phyloP scores from a whole-genome alignment of 2,113 vertebrate genomes.

The Cheilinus undulatus region DNA sequence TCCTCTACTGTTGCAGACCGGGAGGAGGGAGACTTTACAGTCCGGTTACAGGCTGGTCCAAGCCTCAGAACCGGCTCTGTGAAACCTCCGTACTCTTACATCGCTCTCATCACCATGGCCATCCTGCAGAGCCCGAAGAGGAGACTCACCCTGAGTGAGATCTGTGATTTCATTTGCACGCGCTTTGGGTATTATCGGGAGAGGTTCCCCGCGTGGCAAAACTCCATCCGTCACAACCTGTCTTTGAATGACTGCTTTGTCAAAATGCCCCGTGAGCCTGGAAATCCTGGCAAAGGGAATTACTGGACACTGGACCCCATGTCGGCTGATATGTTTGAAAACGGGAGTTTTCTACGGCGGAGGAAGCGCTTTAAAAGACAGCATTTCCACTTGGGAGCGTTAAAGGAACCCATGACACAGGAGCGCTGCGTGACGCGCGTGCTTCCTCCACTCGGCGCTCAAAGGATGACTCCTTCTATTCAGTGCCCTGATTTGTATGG shows the following conservation, averaged over 20 bases:
- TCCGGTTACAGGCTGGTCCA: slow-evolving; percentile 12
- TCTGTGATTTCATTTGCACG: slow-evolving; percentile 83
- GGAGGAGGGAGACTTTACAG: slow-evolving; percentile 19
- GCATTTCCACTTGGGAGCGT: slow-evolving; percentile 48
- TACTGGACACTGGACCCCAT: slow-evolving; percentile 87
- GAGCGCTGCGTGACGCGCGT: slow-evolving; percentile 46
- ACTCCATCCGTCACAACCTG: slow-evolving; percentile 85
- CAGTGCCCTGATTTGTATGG: slow-evolving; percentile 57
- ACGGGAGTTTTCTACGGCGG: slow-evolving; percentile 84
- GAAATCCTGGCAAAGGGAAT: slow-evolving; percentile 84
- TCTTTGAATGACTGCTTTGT: slow-evolving; percentile 86
- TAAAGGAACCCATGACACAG: slow-evolving; percentile 50
- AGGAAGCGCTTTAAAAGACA: slow-evolving; percentile 84
- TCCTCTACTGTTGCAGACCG: slow-evolving; percentile 11
- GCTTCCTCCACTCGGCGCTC: slow-evolving; percentile 55
- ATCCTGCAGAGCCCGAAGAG: slow-evolving; percentile 85
- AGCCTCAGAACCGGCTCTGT: slow-evolving; percentile 45
- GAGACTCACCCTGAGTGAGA: slow-evolving; percentile 84
- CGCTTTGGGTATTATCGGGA: slow-evolving; percentile 83
- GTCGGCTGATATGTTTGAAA: slow-evolving; percentile 86
- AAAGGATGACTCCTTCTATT: slow-evolving; percentile 42
- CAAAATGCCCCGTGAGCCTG: slow-evolving; percentile 83
- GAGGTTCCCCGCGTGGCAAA: slow-evolving; percentile 84
- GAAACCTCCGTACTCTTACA: slow-evolving; percentile 86
- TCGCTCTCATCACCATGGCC: slow-evolving; percentile 87